Base-by-base conservation (phyloP, 2,113 vertebrate species). In the Pandion haliaetus region DNA sequence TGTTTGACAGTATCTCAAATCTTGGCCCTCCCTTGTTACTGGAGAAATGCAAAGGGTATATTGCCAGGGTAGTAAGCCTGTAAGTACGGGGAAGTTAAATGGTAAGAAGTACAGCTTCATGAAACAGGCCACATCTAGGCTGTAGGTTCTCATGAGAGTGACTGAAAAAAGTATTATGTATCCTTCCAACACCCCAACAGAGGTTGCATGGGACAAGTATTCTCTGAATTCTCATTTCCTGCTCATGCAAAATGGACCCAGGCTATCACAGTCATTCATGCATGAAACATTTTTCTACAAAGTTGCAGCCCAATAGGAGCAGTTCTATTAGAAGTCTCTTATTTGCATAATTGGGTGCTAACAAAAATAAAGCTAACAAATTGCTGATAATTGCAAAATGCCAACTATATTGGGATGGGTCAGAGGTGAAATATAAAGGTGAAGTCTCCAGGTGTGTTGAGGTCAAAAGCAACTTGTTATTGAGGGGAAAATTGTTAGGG, bases 351-450 rank as follows among this genome's bases (percentile, higher is more conserved):
- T 98, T 99, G 98, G 92, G 97, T 98, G 97, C 97, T 96, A 98
- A 99, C 98, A 98, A 97, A 99, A 99, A 99, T 98, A 99, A 98
- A 98, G 86, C 66, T 97, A 95, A 98, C 97, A 98, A 99, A 99
- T 99, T 99, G 98, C 96, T 84, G 97, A 98, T 99, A 99, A 99
- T 99, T 99, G 98, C 97, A 63, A 96, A 84, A 97, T 97, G 97
- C 97, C 98, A 98, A 95, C 97, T 96, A n/a, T 84, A 66, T 96
- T 97, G 97, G 92, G 67, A 34, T 36, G 96, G 98, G 98, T 98
- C 93, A 98, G 89, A 98, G 98, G 98, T 98, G 92, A 86, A 20
- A 34, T 79, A 21, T 66, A 69, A 62, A 58, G 98, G 95, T 97
- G 98, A 98, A 98, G 88, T 95, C 97, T 96, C 98, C 98, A 99